Evolutionary conservation across 2,113 vertebrate species (phyloP).

Genomic region (Orientallactaga bullata): DNA sequence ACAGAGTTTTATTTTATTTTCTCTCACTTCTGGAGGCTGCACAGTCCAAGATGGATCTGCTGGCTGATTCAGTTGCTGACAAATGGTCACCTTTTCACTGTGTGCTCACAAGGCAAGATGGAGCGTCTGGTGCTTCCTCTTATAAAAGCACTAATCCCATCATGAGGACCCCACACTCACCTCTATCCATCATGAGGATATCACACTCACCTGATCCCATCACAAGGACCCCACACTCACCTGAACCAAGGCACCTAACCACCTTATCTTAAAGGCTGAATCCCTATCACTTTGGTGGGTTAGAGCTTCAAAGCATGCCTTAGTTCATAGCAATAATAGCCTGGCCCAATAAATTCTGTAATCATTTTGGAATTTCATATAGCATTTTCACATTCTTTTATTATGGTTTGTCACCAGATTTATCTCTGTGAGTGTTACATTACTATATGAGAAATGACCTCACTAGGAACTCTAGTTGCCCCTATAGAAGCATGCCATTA

Average conservation of each 20-base stretch:
- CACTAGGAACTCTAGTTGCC: background rate
- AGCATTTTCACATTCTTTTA: background rate
- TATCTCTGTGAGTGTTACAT: background rate
- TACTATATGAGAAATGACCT: background rate
- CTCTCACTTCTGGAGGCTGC: background rate
- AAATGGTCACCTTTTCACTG: background rate
- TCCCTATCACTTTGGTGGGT: background rate
- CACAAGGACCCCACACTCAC: background rate
- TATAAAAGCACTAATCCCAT: background rate
- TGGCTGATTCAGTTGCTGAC: background rate
- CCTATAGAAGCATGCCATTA: background rate
- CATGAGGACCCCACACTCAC: background rate
- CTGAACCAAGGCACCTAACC: background rate
- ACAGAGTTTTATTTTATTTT: background rate
- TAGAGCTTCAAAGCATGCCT: background rate
- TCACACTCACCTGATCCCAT: background rate
- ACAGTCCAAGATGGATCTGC: background rate
- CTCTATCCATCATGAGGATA: background rate
- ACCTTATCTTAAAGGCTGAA: background rate
- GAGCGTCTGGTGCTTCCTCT: background rate
- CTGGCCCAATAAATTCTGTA: background rate
- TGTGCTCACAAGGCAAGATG: background rate
- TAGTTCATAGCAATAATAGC: background rate
- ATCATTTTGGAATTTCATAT: constrained; percentile 7
- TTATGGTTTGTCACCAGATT: background rate